These are phyloP conservation scores for Scolopax mira DNA, from an alignment of 2,113 vertebrate species.

Conservation along the genomic window DNA sequence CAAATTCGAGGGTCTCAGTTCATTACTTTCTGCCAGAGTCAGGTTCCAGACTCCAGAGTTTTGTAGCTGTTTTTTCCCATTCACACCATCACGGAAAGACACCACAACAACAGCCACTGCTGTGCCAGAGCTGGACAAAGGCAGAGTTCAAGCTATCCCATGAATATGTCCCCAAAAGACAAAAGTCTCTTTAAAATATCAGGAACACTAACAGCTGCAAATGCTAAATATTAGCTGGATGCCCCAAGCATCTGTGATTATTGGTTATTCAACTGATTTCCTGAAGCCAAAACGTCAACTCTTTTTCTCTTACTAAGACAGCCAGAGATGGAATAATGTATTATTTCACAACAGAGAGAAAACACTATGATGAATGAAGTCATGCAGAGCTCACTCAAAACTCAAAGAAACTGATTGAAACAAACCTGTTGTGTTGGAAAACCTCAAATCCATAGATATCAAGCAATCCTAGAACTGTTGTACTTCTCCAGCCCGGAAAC, in stretches of 20 bases:
- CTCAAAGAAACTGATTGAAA: neutral
- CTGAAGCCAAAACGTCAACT: neutral
- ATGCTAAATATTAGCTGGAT: neutral
- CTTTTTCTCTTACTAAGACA: neutral
- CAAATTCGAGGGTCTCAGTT: neutral
- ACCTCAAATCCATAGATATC: slow-evolving; percentile 98
- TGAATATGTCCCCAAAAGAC: neutral
- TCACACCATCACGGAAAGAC: neutral
- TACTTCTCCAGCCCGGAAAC: slow-evolving; percentile 81
- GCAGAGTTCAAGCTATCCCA: neutral
- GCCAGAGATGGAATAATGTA: neutral
- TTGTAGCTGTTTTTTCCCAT: neutral
- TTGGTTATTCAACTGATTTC: neutral
- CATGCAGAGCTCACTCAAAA: neutral
- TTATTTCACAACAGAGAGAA: neutral
- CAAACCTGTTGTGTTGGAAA: slow-evolving; percentile 95
- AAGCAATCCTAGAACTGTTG: slow-evolving; percentile 90
- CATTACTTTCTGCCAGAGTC: neutral
- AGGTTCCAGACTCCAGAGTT: neutral
- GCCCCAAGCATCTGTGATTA: neutral
- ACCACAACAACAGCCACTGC: neutral
- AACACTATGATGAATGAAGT: neutral
- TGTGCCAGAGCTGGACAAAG: neutral
- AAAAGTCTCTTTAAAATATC: neutral
- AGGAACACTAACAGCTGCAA: neutral